phyloP scores from a whole-genome alignment of 2,797 vertebrate genomes.

The Poeciliopsis turneri region DNA sequence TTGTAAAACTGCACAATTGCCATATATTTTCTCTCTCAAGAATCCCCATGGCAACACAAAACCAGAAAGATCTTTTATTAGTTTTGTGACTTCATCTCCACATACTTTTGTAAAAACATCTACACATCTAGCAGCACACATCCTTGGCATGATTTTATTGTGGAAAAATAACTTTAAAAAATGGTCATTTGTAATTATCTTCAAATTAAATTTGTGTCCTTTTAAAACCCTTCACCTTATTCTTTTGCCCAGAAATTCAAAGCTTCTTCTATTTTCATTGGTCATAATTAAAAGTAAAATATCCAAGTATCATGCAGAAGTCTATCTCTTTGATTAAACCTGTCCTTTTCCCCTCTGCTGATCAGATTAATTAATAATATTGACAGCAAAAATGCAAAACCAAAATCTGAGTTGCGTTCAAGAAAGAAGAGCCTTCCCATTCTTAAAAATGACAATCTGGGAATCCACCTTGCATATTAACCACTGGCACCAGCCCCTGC shows the following conservation, averaged over 20 bases:
- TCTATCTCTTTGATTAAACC: background rate
- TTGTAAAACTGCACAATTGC: conserved; percentile 47
- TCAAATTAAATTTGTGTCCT: background rate
- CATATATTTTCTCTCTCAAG: conserved; percentile 58
- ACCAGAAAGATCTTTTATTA: conserved; percentile 56
- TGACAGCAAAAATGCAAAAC: background rate
- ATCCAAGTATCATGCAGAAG: background rate
- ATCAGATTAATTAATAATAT: background rate
- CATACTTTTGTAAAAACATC: conserved; percentile 20
- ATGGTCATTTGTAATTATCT: background rate
- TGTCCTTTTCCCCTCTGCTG: background rate
- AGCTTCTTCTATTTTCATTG: background rate
- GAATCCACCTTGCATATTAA: background rate
- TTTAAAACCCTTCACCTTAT: background rate
- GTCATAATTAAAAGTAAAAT: background rate
- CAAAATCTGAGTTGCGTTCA: no score
- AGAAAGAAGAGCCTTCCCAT: background rate
- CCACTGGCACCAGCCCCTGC: background rate
- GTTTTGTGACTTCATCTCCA: conserved; percentile 43
- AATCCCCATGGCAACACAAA: conserved; percentile 76
- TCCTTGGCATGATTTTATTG: conserved; percentile 13
- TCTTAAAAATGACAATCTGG: background rate
- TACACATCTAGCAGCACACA: conserved; percentile 3
- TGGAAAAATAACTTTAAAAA: conserved; percentile 1
- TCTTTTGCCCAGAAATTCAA: background rate